These are phyloP conservation scores for Elaphurus davidianus DNA, from an alignment of 2,113 vertebrate species.

Conservation along the genomic window DNA sequence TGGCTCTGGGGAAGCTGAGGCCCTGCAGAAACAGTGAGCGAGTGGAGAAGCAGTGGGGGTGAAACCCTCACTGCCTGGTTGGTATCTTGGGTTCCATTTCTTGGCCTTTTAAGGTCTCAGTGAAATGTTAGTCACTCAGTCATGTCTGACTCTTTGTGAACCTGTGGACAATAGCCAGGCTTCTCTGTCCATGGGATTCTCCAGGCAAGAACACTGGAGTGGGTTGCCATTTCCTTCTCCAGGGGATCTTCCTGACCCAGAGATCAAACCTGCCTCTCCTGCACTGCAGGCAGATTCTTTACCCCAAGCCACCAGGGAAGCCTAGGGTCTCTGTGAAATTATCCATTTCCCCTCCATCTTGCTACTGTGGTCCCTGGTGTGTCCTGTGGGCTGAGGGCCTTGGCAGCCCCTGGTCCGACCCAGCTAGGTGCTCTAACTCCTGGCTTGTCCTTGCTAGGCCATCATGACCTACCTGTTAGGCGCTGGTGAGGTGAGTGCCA, in stretches of 20 bases:
- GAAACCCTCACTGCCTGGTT: neutral
- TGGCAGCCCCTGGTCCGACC: neutral
- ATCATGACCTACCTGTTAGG: constrained; percentile 90
- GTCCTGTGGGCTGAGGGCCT: neutral
- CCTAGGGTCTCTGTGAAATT: neutral
- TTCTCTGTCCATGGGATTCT: neutral
- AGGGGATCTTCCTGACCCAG: neutral
- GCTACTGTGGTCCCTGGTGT: neutral
- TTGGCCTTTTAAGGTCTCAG: neutral
- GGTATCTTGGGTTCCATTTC: neutral
- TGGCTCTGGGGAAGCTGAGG: neutral
- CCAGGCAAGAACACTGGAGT: neutral
- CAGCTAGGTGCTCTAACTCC: neutral
- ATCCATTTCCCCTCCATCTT: neutral
- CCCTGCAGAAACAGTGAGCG: neutral
- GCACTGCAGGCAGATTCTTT: neutral
- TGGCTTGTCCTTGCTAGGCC: constrained; percentile 75
- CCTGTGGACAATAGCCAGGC: neutral
- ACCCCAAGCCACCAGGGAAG: neutral
- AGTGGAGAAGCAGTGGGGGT: neutral
- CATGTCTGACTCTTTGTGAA: neutral
- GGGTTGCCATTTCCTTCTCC: neutral
- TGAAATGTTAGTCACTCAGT: neutral
- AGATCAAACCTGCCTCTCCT: neutral
- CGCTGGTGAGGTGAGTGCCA: constrained; percentile 77